Evolutionary conservation across 2,888 invertebrate species (phyloP).

Genomic region (Malthinus seriepunctatus): DNA sequence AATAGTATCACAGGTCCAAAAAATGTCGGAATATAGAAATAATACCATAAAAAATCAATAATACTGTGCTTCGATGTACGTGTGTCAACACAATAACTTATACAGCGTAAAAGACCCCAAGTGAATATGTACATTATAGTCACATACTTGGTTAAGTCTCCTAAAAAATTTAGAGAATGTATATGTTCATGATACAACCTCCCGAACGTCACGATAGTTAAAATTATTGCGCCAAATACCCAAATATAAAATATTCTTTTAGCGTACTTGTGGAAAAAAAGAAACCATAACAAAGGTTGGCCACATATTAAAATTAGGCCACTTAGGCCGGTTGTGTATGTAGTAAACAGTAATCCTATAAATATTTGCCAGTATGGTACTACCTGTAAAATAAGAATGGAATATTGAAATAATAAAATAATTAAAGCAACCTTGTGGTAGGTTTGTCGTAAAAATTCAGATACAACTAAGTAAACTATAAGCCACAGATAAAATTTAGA

Average conservation of each 20-base stretch:
- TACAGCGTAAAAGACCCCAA: constrained; percentile 76
- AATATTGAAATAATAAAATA: background rate
- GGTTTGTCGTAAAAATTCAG: constrained; percentile 56
- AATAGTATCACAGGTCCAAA: constrained; percentile 84
- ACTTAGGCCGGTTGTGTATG: too few species aligned
- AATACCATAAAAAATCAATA: constrained; percentile 69
- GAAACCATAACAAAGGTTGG: too few species aligned
- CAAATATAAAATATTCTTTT: too few species aligned
- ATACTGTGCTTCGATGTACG: constrained; percentile 38
- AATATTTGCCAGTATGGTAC: background rate
- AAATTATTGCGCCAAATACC: too few species aligned
- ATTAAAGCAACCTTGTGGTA: constrained; percentile 31
- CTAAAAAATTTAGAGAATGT: too few species aligned
- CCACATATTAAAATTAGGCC: too few species aligned
- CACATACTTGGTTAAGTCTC: too few species aligned
- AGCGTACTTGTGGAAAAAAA: too few species aligned
- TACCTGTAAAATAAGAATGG: background rate
- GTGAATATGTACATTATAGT: constrained; percentile 50
- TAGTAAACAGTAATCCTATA: background rate
- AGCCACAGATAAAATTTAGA: constrained; percentile 60
- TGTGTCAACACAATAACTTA: constrained; percentile 72
- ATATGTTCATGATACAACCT: too few species aligned
- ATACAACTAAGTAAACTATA: constrained; percentile 59
- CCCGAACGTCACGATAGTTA: too few species aligned
- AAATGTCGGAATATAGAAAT: constrained; percentile 80